Conservation (phyloP, 2,113 vertebrate genomes). For the Daphoenositta chrysoptera region DNA sequence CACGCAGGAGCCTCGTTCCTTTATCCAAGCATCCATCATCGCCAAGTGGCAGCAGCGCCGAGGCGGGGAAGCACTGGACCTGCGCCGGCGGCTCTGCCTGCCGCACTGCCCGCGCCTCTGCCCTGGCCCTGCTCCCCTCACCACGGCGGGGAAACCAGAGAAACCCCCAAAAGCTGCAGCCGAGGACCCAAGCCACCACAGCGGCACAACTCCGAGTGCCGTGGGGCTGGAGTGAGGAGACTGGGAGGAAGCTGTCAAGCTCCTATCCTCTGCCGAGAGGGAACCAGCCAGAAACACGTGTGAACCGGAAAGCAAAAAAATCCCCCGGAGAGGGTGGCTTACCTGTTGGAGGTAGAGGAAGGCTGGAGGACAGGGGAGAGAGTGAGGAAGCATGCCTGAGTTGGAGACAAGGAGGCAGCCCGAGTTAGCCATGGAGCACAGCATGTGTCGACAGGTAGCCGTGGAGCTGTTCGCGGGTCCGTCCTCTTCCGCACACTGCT, state of each 20-base stretch:
- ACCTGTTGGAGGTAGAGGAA: slow-evolving; percentile 98
- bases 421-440: slow-evolving; percentile 96
- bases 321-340: slow-evolving; percentile 71
- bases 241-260: not conserved
- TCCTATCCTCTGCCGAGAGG: not conserved
- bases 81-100: not conserved
- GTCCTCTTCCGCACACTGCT: slow-evolving; percentile 62
- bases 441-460: slow-evolving; percentile 85
- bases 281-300: slow-evolving; percentile 64
- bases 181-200: not conserved
- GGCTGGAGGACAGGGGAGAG: slow-evolving; percentile 89
- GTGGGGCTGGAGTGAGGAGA: not conserved
- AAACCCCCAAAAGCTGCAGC: not conserved
- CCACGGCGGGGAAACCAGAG: not conserved
- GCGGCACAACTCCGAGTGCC: not conserved
- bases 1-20: not conserved
- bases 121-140: not conserved
- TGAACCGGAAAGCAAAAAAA: slow-evolving; percentile 45
- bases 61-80: not conserved
- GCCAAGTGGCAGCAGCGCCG: not conserved
- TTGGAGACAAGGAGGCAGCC: slow-evolving; percentile 94
- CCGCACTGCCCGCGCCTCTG: slow-evolving; percentile 14
- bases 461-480: slow-evolving; percentile 67
- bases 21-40: slow-evolving; percentile 12
- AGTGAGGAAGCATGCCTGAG: slow-evolving; percentile 90